phyloP scores from a whole-genome alignment of 2,888 invertebrate species.

The Hemicrepidius hirtus region DNA sequence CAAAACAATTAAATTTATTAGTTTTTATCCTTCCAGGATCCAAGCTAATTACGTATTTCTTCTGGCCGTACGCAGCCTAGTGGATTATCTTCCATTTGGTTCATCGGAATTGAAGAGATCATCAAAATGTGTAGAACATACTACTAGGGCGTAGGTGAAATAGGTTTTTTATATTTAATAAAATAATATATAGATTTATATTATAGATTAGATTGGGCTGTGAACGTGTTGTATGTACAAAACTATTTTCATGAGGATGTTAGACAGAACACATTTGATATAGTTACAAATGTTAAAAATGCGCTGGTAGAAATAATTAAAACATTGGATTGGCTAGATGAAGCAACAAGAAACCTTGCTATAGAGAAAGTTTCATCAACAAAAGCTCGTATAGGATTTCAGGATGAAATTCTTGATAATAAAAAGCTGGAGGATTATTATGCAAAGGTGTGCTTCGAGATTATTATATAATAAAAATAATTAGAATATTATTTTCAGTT shows the following conservation, averaged over 20 bases:
- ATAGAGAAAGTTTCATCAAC: slow-evolving; percentile 88
- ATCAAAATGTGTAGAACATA: slow-evolving; percentile 88
- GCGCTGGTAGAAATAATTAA: slow-evolving; percentile 88
- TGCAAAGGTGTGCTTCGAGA: slow-evolving; percentile 77
- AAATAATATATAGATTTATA: slow-evolving; percentile 12
- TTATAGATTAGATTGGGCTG: slow-evolving; percentile 81
- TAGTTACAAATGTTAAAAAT: slow-evolving; percentile 89
- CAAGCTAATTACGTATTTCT: slow-evolving; percentile 95
- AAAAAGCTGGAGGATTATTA: slow-evolving; percentile 88
- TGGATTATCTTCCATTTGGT: slow-evolving; percentile 87
- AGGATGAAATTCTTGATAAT: slow-evolving; percentile 90
- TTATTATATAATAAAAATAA: too few species aligned
- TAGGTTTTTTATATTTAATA: neutral
- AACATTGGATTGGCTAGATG: slow-evolving; percentile 95
- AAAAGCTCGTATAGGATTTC: slow-evolving; percentile 94
- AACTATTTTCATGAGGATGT: slow-evolving; percentile 92
- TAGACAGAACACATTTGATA: slow-evolving; percentile 87
- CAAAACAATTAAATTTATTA: neutral
- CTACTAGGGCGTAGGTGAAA: slow-evolving; percentile 80
- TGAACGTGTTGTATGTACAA: slow-evolving; percentile 90
- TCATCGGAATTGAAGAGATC: too few species aligned
- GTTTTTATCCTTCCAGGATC: slow-evolving; percentile 71
- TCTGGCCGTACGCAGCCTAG: slow-evolving; percentile 88
- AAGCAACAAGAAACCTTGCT: slow-evolving; percentile 83
- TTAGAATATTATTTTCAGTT: too few species aligned